A percentile compares a stretch with the other conserved stretches of the same genome.
Conservation (phyloP, 2,888 invertebrate genomes). For the Patella pellucida region DNA sequence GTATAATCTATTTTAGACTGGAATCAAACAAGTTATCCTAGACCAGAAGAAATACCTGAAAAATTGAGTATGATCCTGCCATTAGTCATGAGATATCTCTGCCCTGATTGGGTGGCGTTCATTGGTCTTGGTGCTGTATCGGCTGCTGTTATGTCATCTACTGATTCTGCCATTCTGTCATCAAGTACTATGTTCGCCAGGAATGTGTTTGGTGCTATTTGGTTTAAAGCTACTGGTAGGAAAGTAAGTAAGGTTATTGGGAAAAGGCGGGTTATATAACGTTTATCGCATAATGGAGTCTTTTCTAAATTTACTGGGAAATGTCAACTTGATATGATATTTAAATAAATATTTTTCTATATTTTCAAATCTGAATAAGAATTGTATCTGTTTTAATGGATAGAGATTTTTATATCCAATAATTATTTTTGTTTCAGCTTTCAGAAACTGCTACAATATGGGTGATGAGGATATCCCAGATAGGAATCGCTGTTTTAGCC, state of each 20-base stretch:
- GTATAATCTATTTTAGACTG: conserved; percentile 79
- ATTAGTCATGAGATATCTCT: conserved; percentile 95
- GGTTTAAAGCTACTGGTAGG: conserved; percentile 88
- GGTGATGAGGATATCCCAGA: conserved; percentile 88
- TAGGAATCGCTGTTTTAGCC: conserved; percentile 82
- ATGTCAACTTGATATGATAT: too few relatives aligned
- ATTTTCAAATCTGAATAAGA: too few relatives aligned
- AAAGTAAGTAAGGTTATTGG: conserved; percentile 74
- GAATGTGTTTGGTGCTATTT: conserved; percentile 97
- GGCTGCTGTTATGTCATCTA: conserved; percentile 99
- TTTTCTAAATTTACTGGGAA: too few relatives aligned
- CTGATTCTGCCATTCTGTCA: conserved; percentile 97
- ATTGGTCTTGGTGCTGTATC: conserved; percentile 98
- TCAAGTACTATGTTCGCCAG: conserved; percentile 99
- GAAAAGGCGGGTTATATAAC: too few relatives aligned
- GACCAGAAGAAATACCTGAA: conserved; percentile 38
- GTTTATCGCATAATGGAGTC: too few relatives aligned
- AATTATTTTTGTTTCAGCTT: conserved; percentile 75
- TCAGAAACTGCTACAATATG: conserved; percentile 93
- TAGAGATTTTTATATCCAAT: too few relatives aligned
- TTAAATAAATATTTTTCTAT: too few relatives aligned
- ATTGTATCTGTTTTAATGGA: too few relatives aligned
- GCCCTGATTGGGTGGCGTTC: conserved; percentile 95
- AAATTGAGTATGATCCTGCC: conserved; percentile 95
- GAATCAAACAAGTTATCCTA: conserved; percentile 89